Conservation (phyloP, 2,888 invertebrate genomes). For the Argyresthia albistria region DNA sequence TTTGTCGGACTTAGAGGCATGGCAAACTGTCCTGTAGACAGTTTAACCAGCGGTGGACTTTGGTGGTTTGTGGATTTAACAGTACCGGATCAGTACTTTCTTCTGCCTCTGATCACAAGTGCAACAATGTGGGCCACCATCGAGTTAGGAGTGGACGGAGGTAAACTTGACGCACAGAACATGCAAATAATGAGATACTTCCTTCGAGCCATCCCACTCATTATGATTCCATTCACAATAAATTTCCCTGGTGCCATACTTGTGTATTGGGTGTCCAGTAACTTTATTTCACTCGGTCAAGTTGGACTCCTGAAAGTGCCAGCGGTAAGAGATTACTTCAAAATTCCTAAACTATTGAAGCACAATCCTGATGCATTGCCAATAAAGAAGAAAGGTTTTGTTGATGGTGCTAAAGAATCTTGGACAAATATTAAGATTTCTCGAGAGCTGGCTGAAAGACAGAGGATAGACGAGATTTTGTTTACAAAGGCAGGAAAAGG, state of each 20-base stretch:
- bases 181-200: constrained; percentile 82
- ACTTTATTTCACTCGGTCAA: constrained; percentile 88
- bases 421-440: constrained; percentile 88
- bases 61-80: constrained; percentile 96
- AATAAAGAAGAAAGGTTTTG: constrained; percentile 83
- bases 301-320: constrained; percentile 84
- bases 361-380: constrained; percentile 73
- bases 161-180: constrained; percentile 76
- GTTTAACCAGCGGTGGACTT: constrained; percentile 89
- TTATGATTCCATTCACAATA: constrained; percentile 87
- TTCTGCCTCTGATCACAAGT: constrained; percentile 89
- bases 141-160: constrained; percentile 85
- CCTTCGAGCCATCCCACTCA: constrained; percentile 81
- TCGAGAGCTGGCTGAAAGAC: constrained; percentile 82
- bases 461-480: constrained; percentile 81
- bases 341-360: constrained; percentile 77
- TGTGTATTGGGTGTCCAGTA: constrained; percentile 92
- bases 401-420: constrained; percentile 84
- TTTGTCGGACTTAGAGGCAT: constrained; percentile 91
- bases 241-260: constrained; percentile 92
- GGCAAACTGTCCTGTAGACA: constrained; percentile 93
- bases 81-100: constrained; percentile 88
- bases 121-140: constrained; percentile 86
- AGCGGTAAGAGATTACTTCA: constrained; percentile 79
- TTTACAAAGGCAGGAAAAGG: constrained; percentile 90